Conservation (phyloP, 2,797 vertebrate genomes). For the Bryconaethiops microstoma region DNA sequence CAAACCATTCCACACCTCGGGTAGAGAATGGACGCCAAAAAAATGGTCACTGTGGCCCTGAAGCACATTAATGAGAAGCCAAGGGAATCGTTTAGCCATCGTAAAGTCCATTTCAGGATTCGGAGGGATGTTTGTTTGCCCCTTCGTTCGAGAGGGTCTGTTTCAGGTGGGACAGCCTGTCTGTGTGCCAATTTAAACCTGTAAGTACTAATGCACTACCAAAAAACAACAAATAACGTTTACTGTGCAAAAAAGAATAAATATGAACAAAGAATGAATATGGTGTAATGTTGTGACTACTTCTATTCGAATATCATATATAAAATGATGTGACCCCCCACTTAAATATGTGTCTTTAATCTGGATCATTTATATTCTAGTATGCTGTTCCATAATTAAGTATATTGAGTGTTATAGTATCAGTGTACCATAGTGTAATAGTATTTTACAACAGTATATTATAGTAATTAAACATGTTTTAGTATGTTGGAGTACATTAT, state of each 20-base stretch:
- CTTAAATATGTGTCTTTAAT: too few species aligned
- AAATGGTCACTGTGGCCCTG: slow-evolving; percentile 57
- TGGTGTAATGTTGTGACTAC: not conserved
- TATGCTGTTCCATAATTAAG: too few species aligned
- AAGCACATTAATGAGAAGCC: slow-evolving; percentile 74
- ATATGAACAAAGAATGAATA: slow-evolving; percentile 50
- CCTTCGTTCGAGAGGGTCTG: slow-evolving; percentile 8
- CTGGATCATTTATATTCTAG: not conserved
- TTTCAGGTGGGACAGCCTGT: slow-evolving; percentile 37
- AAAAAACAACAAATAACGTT: too few species aligned
- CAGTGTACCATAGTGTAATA: too few species aligned
- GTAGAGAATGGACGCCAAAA: slow-evolving; percentile 62
- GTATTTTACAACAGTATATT: too few species aligned
- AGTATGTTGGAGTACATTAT: too few species aligned
- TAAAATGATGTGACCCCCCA: too few species aligned
- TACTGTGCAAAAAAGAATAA: slow-evolving; percentile 67
- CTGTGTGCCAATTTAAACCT: slow-evolving; percentile 69
- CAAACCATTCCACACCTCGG: slow-evolving; percentile 33
- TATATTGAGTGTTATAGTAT: too few species aligned
- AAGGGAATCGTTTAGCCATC: slow-evolving; percentile 76
- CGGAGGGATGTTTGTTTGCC: not conserved
- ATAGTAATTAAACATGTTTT: too few species aligned
- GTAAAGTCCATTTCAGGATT: slow-evolving; percentile 47
- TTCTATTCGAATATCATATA: too few species aligned
- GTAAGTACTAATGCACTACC: slow-evolving; percentile 69